These are phyloP conservation scores for Eublepharis macularius DNA, from an alignment of 2,113 vertebrate species.

Conservation along the genomic window DNA sequence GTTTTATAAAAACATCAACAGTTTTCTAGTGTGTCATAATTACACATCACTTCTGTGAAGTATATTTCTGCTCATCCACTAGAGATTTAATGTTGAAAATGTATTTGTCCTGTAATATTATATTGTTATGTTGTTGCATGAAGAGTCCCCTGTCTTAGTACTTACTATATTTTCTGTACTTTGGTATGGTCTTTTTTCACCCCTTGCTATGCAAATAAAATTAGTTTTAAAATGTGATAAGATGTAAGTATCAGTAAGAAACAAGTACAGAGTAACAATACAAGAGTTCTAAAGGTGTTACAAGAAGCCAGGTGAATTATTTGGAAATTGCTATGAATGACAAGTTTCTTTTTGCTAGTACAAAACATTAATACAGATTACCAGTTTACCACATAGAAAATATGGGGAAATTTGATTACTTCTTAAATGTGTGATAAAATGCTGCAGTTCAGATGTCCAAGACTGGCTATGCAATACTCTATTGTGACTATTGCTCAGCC, in stretches of 20 bases:
- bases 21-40: background rate
- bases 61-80: background rate
- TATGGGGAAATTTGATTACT: no score
- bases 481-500: no score
- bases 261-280: background rate
- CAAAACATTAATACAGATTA: no score
- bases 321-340: no score
- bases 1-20: conserved; percentile 2
- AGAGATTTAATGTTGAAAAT: background rate
- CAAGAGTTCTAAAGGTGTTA: background rate
- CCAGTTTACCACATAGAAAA: no score
- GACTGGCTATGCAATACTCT: no score
- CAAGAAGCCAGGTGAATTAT: no score
- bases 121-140: background rate
- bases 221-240: background rate
- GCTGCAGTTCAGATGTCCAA: no score
- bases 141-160: background rate
- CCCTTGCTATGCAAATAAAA: conserved; percentile 25
- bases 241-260: background rate
- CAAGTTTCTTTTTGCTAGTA: no score
- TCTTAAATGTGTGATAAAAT: no score
- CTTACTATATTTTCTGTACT: background rate
- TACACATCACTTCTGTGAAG: background rate
- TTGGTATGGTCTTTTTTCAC: background rate
- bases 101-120: background rate